A percentile compares a stretch with the other conserved stretches of the same genome.
phyloP scores from a whole-genome alignment of 2,888 invertebrate genomes.

The Sinohyriopsis cumingii region DNA sequence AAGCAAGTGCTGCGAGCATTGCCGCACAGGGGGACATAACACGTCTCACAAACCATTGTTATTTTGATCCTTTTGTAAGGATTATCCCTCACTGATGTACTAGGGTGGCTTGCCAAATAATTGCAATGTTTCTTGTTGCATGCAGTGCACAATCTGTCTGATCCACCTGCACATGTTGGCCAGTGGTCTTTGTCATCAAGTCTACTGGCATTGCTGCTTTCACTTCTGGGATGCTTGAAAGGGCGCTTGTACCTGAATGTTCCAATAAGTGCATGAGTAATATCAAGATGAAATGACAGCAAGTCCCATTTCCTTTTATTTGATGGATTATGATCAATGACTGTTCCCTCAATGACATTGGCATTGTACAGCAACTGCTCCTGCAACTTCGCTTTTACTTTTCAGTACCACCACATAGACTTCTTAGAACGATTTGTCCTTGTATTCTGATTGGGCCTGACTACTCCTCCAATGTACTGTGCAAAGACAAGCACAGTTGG shows the following conservation, averaged over 20 bases:
- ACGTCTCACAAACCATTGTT: too few relatives aligned
- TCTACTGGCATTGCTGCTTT: not conserved
- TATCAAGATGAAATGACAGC: conserved; percentile 5
- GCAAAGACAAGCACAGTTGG: too few relatives aligned
- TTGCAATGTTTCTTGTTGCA: conserved; percentile 13
- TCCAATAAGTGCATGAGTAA: conserved; percentile 8
- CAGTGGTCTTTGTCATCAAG: not conserved
- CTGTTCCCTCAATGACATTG: conserved; percentile 12
- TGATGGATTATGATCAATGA: conserved; percentile 6
- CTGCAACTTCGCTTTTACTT: conserved; percentile 12
- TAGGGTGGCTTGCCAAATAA: too few relatives aligned
- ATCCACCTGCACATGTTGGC: conserved; percentile 1
- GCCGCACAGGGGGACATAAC: not conserved
- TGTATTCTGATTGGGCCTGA: too few relatives aligned
- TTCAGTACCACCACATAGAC: conserved; percentile 13
- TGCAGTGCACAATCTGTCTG: conserved; percentile 4
- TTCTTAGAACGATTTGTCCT: not conserved
- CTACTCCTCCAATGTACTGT: too few relatives aligned
- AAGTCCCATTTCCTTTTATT: conserved; percentile 12
- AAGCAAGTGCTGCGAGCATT: too few relatives aligned
- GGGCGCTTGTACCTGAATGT: conserved; percentile 3
- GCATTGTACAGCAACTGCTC: conserved; percentile 13
- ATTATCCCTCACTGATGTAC: too few relatives aligned
- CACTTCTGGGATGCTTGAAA: not conserved
- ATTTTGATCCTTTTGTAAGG: too few relatives aligned